Conservation (phyloP, 2,888 invertebrate species). For the Acanthacorydalis orientalis region DNA sequence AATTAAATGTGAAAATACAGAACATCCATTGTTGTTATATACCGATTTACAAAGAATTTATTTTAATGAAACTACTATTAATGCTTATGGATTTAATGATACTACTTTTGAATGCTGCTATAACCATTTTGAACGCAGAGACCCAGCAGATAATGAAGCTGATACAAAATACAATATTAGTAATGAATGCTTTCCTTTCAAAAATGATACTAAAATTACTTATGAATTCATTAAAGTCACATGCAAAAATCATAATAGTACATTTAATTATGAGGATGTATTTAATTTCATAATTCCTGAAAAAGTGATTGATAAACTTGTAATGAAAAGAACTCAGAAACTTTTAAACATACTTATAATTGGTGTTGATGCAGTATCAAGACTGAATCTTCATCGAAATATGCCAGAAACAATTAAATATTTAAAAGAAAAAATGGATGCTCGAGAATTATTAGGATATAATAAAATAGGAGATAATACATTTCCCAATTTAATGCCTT, state of each 20-base stretch:
- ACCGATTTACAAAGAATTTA: conserved; percentile 37
- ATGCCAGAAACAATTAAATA: conserved; percentile 55
- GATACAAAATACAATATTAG: conserved; percentile 33
- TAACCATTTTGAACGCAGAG: conserved; percentile 35
- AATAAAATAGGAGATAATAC: conserved; percentile 92
- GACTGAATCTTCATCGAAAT: conserved; percentile 69
- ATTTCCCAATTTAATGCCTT: conserved; percentile 74
- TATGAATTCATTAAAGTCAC: conserved; percentile 53
- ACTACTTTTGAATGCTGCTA: conserved; percentile 42
- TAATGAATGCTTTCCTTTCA: conserved; percentile 31
- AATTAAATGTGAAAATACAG: conserved; percentile 32
- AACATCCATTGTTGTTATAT: conserved; percentile 20
- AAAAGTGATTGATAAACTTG: conserved; percentile 11
- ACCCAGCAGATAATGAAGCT: conserved; percentile 27
- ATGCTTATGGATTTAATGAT: conserved; percentile 30
- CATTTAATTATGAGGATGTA: conserved; percentile 46
- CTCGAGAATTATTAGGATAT: conserved; percentile 70
- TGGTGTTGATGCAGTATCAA: conserved; percentile 73
- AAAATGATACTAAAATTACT: conserved; percentile 24
- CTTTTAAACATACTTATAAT: conserved; percentile 56
- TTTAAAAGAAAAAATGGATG: conserved; percentile 38
- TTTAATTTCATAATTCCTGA: conserved; percentile 44
- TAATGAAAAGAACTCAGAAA: conserved; percentile 14
- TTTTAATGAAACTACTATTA: conserved; percentile 31
- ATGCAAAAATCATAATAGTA: conserved; percentile 31